Evolutionary conservation across 2,797 vertebrate species (phyloP), one percentile per base, ranked within the genome.

Genomic region (Gobio occitaniae): DNA sequence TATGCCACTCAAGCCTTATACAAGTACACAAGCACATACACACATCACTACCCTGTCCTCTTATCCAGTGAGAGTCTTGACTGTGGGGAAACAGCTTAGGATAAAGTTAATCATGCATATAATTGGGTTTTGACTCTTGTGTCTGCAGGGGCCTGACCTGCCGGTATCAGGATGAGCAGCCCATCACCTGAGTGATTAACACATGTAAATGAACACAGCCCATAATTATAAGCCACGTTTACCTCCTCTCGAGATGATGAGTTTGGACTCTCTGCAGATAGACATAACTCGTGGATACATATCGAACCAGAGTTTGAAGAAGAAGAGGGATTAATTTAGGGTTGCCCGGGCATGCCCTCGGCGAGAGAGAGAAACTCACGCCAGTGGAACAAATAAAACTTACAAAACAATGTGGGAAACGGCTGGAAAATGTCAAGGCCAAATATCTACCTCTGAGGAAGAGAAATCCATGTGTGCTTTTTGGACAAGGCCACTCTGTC

Each of bases 41-140:
- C 65, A 47, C 68, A 82, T 77, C 68, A 47, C 83, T 70, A 32
- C 50, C 48, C 79, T 65, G 85, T 78, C 78, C 78, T 84, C 87
- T 87, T 89, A 86, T 89, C 89, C 86, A 84, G 54, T 48, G 77
- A 82, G 80, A 83, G 79, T 88, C 85, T 78, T 70, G 61, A 81
- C 84, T 78, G 72, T 87, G 84, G 87, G 82, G 84, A 87, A 87
- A 90, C 41, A 83, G 88, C 86, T 86, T 86, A 88, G 89, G 81
- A 88, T 88, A 88, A 88, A 90, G 89, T 85, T 89, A 90, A 90
- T 90, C 89, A 90, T 84, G 88, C 88, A 89, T 87, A 89, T 90
- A 90, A 90, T 90, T 90, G 87, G 88, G 88, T 89, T 90, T 86
- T 87, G 87, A 89, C 84, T 89, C 84, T 84, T 74, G 87, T 77